Percentiles rank a stretch among this genome's conserved stretches.
These are phyloP conservation scores for Desoria tigrina DNA, from an alignment of 2,888 invertebrate species.

Conservation along the genomic window DNA sequence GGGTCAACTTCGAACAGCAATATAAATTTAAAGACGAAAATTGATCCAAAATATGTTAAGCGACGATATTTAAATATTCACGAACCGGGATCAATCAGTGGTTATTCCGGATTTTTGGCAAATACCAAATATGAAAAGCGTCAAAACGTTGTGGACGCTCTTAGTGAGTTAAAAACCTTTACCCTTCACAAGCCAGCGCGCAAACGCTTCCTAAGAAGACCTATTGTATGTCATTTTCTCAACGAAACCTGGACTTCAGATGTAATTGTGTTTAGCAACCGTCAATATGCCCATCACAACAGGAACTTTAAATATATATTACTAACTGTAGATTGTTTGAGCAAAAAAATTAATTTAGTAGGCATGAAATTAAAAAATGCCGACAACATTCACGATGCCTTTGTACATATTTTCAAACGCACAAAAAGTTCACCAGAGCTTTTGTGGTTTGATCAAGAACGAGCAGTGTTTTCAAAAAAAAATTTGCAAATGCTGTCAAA, in stretches of 20 bases:
- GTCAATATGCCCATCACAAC: too few species aligned
- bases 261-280: conserved; percentile 7
- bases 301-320: conserved; percentile 1
- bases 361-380: conserved; percentile 12
- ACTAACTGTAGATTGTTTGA: conserved; percentile 1
- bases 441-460: conserved; percentile 12
- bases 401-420: conserved; percentile 14
- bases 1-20: background rate
- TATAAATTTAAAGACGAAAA: background rate
- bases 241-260: conserved; percentile 16
- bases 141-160: background rate
- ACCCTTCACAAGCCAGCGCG: conserved; percentile 12
- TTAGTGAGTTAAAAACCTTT: conserved; percentile 11
- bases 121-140: background rate
- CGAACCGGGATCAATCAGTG: background rate
- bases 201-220: background rate
- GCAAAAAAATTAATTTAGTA: background rate
- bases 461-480: background rate
- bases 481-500: background rate
- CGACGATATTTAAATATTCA: background rate
- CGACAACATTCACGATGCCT: background rate
- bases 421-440: conserved; percentile 10
- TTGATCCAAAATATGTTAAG: conserved; percentile 2
- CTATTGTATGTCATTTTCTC: conserved; percentile 5
- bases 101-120: background rate